Conservation (phyloP, 2,113 vertebrate species). For the Catharus fuscescens region DNA sequence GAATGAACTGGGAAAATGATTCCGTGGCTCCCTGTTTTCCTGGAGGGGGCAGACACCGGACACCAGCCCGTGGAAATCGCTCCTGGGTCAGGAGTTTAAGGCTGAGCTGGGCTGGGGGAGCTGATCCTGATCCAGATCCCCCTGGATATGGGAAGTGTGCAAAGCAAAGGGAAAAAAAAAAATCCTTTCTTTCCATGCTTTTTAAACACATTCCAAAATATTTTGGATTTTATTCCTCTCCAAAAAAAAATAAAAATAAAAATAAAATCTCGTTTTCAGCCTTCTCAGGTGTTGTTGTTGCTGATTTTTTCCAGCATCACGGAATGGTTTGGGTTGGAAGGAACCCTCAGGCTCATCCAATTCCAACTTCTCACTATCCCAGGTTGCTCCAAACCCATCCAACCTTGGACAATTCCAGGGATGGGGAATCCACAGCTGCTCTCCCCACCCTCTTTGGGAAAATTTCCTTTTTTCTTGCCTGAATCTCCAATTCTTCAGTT, state of each 20-base stretch:
- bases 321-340: not conserved
- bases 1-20: not conserved
- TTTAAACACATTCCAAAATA: accelerated
- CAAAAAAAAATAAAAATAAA: too few relatives aligned
- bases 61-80: constrained; percentile 5
- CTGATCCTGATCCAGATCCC: not conserved
- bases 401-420: not conserved
- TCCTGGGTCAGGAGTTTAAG: not conserved
- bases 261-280: not conserved
- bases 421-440: not conserved
- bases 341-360: accelerated
- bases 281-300: not conserved
- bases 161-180: not conserved
- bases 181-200: not conserved
- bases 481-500: not conserved
- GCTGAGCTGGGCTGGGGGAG: not conserved
- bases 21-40: not conserved
- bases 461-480: not conserved
- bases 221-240: not conserved
- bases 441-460: accelerated
- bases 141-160: accelerated
- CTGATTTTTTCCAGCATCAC: not conserved
- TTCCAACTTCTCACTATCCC: accelerated
- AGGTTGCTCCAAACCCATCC: not conserved
- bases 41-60: not conserved